Evolutionary conservation across 2,113 vertebrate species (phyloP).

Genomic region (Sinocyclocheilus anshuiensis): DNA sequence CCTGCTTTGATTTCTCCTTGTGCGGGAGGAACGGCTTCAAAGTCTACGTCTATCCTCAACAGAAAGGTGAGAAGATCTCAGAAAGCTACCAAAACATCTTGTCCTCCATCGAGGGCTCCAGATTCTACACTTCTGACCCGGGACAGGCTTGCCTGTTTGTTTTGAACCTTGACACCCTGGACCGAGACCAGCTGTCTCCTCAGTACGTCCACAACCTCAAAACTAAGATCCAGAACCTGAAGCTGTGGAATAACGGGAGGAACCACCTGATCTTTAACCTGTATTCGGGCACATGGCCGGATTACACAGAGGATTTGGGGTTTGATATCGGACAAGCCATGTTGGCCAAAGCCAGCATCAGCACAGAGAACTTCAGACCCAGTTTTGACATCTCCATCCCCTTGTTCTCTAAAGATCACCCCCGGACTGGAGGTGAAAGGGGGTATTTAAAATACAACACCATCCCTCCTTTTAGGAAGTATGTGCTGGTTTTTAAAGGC

Average conservation of each 20-base stretch:
- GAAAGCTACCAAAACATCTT: constrained; percentile 98
- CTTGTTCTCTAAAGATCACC: constrained; percentile 98
- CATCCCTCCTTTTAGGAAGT: constrained; percentile 96
- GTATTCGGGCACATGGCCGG: constrained; percentile 98
- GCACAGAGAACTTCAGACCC: constrained; percentile 94
- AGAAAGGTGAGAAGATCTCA: constrained; percentile 96
- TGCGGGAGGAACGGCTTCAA: constrained; percentile 92
- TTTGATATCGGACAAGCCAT: constrained; percentile 97
- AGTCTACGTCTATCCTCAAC: constrained; percentile 95
- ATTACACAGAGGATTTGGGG: constrained; percentile 96
- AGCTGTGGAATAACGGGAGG: constrained; percentile 94
- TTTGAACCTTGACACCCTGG: constrained; percentile 93
- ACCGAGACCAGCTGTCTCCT: constrained; percentile 95
- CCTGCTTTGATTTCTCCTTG: constrained; percentile 91
- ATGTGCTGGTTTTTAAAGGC: constrained; percentile 98
- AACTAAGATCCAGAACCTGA: constrained; percentile 91
- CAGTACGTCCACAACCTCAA: constrained; percentile 95
- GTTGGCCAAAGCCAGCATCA: constrained; percentile 98
- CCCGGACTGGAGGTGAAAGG: constrained; percentile 94
- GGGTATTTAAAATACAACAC: constrained; percentile 93
- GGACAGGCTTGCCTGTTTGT: constrained; percentile 94
- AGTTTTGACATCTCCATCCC: constrained; percentile 98
- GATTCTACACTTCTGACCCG: constrained; percentile 93
- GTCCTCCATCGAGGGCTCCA: constrained; percentile 90
- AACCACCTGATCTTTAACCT: constrained; percentile 99